phyloP scores from a whole-genome alignment of 2,797 vertebrate species.

The Pagetopsis macropterus region DNA sequence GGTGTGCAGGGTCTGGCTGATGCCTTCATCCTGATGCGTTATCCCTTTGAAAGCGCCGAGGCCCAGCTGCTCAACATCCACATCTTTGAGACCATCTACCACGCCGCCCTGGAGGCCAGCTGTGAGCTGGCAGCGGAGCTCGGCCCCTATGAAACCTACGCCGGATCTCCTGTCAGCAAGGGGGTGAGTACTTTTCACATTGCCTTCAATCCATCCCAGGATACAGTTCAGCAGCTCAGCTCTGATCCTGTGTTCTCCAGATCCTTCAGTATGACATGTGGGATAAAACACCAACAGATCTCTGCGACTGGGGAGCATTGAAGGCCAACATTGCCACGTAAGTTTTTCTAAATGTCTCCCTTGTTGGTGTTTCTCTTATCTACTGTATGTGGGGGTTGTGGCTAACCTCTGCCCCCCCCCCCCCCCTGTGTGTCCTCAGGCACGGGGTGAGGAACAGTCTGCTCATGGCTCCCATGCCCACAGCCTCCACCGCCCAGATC shows the following conservation, averaged over 20 bases:
- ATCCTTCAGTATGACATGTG: constrained; percentile 98
- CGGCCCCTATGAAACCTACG: constrained; percentile 89
- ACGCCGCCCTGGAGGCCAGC: constrained; percentile 93
- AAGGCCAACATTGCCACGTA: constrained; percentile 92
- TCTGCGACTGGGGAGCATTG: constrained; percentile 92
- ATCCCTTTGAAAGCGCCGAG: constrained; percentile 91
- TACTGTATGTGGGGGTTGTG: constrained; percentile 3
- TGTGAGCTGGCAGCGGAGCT: constrained; percentile 90
- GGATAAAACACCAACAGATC: constrained; percentile 88
- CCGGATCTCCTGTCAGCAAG: constrained; percentile 92
- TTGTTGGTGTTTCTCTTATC: not conserved
- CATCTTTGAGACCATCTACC: constrained; percentile 98
- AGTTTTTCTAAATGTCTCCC: constrained; percentile 22
- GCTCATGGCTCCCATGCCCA: constrained; percentile 96
- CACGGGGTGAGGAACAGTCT: constrained; percentile 95
- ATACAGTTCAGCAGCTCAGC: not conserved
- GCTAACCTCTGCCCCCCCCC: not conserved
- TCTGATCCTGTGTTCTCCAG: constrained; percentile 40
- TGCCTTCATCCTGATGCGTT: constrained; percentile 95
- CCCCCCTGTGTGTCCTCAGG: constrained; percentile 57
- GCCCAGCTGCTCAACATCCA: constrained; percentile 93
- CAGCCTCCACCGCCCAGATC: constrained; percentile 97
- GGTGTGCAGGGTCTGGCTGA: constrained; percentile 97
- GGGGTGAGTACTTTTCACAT: constrained; percentile 77
- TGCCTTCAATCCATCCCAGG: constrained; percentile 2